Evolutionary conservation across 2,888 invertebrate species (phyloP).

Genomic region (Arrhopalites spinosus): DNA sequence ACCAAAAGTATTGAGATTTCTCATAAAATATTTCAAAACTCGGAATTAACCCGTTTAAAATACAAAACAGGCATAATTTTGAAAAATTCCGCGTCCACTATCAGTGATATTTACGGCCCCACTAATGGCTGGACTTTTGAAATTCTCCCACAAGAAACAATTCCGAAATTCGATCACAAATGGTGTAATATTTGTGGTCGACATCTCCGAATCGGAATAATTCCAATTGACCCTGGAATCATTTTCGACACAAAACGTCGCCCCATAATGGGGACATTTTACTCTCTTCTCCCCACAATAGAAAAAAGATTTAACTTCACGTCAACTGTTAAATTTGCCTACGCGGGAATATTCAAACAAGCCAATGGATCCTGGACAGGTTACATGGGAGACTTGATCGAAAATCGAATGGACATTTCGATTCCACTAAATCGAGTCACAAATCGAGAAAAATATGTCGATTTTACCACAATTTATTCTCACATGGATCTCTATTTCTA

Average conservation of each 20-base stretch:
- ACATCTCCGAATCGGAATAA: neutral
- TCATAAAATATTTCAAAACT: too few relatives aligned
- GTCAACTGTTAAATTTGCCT: neutral
- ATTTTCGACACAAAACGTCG: neutral
- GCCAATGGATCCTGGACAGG: neutral
- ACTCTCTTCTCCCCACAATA: neutral
- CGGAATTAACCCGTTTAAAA: too few relatives aligned
- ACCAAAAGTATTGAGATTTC: too few relatives aligned
- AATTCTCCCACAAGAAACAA: neutral
- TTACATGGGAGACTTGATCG: neutral
- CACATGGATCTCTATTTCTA: neutral
- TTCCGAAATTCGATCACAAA: neutral
- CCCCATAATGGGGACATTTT: neutral
- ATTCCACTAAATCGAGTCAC: neutral
- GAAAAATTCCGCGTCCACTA: too few relatives aligned
- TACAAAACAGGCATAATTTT: too few relatives aligned
- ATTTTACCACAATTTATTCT: neutral
- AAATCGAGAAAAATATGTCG: neutral
- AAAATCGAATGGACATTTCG: neutral
- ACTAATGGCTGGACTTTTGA: too few relatives aligned
- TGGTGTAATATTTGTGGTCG: neutral
- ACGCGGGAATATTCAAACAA: neutral
- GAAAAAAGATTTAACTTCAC: neutral
- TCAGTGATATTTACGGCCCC: too few relatives aligned
- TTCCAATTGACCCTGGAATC: neutral